phyloP scores from a whole-genome alignment of 2,888 invertebrate genomes.

The Lycocerus yunnanus region DNA sequence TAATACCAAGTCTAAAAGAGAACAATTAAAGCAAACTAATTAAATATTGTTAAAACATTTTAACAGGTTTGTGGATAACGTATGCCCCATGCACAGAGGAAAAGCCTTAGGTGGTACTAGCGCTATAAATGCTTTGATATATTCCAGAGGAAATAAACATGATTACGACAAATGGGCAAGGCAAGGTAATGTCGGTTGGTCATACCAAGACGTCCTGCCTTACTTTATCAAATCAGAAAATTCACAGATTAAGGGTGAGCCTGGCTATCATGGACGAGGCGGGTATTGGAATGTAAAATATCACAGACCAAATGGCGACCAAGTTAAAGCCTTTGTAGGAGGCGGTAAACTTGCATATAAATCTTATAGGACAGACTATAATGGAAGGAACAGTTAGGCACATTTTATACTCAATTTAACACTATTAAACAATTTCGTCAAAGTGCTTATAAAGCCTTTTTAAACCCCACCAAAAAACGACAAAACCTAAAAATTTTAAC shows the following conservation, averaged over 20 bases:
- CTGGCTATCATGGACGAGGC: neutral
- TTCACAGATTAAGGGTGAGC: slow-evolving; percentile 4
- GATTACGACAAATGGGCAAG: slow-evolving; percentile 83
- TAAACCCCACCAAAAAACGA: slow-evolving; percentile 59
- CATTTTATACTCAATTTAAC: slow-evolving; percentile 65
- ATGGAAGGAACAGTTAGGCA: slow-evolving; percentile 64
- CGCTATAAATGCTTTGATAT: slow-evolving; percentile 83
- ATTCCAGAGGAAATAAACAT: slow-evolving; percentile 78
- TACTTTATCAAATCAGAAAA: slow-evolving; percentile 18
- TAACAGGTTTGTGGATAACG: neutral
- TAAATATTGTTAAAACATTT: neutral
- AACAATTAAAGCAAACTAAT: too few species aligned
- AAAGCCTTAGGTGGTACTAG: slow-evolving; percentile 73
- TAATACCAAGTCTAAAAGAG: too few species aligned
- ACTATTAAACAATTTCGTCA: slow-evolving; percentile 62
- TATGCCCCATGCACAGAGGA: slow-evolving; percentile 69
- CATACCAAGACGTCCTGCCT: slow-evolving; percentile 8
- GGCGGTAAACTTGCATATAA: slow-evolving; percentile 64
- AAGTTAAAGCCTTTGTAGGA: slow-evolving; percentile 56
- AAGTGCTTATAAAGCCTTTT: slow-evolving; percentile 65
- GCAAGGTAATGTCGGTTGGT: slow-evolving; percentile 66
- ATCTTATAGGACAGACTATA: slow-evolving; percentile 63
- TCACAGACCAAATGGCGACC: neutral
- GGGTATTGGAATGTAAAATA: slow-evolving; percentile 11
- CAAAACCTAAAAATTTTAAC: slow-evolving; percentile 64